Base-by-base conservation (phyloP, 2,888 invertebrate genomes). In the Salticus scenicus region DNA sequence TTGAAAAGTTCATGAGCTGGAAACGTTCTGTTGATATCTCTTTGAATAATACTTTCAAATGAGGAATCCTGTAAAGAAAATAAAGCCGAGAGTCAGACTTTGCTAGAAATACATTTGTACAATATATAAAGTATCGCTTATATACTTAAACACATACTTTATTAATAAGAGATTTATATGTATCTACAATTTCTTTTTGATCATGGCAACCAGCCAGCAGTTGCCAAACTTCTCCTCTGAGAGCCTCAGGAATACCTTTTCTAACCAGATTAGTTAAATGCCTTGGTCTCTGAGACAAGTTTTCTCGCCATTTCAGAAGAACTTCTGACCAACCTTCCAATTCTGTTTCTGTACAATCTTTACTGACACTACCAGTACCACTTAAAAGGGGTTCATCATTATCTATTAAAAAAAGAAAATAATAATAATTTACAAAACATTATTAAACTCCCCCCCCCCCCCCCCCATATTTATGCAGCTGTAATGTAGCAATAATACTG, bases 1-100 rank as follows among this genome's bases (percentile, higher is more conserved):
- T 96, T 96, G 93, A 99, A 99, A 92, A 95, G 97, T 90, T 98
- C 98, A 92, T 99, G 98, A 41, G 98, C 99, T 14, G 99, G 99
- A 92, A 99, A 99, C 42, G 99, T 99, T 89, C 99, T 94, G 88
- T 98, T 97, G 88, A 99, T 98, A 92, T 99, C 99, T 77, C 99
- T 94, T 90, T 96, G 94, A 90, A 99, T 99, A 85, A 98, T 97
- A 89, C 96, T 95, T 91, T 99, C 99, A 91, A 96, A 97, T 73
- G 95, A 94, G 89, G 98, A 98, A 89, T 98, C 98, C 97, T 98
- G 90, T 2, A 70, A 5, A 70, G n/a, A 51, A 51, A 17, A 51
- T 7, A 51, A 20, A 51, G n/a, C 24, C n/a, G n/a, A 51, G 1
- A 0, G 24, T 8, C n/a, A 41, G 8, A 10, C 2, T n/a, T 20